Evolutionary conservation across 2,113 vertebrate species (phyloP), one percentile per base, ranked within the genome.

Genomic region (Thomomys bottae): DNA sequence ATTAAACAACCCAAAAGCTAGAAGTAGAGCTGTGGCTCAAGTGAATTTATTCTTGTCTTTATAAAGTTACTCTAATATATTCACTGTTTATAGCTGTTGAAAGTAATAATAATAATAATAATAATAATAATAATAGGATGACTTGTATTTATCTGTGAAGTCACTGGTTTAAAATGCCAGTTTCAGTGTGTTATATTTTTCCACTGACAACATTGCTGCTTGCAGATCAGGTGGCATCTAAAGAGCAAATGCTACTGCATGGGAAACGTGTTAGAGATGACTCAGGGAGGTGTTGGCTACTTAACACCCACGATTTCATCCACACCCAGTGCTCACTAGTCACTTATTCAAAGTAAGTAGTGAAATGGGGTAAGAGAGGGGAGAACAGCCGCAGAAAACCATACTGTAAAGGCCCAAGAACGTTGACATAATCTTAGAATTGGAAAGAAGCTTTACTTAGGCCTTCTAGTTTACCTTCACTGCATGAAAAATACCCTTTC

Each of bases 281-380:
- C 68, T 95, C 87, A 84, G 45, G 66, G 67, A 45, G 54, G 88
- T 63, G 32, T 90, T 90, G 93, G 86, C 89, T 96, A 78, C 88
- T 90, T 63, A 71, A 79, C 15, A 84, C 85, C 78, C 82, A 34
- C 86, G 94, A 94, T 96, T 86, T 96, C 95, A 95, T 78, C 49
- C 26, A 15, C 14, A 68, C 73, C 63, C 59, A 34, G 40, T 72
- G 59, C 85, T 90, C 64, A 64, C 64, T n/a, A 24, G 32, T 83
- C 28, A 59, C 40, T 93, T 85, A 77, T 32, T 83, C 66, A 73
- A 77, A 90, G 87, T 73, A 72, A 88, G 49, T 54, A 32, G 71
- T 90, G 59, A 77, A 92, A 59, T 66, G 34, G 82, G 80, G 36
- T 40, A 72, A 36, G 49, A 36, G 28, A 71, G 21, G 24, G 82